Evolutionary conservation across 2,113 vertebrate genomes (phyloP).

Genomic region (Balaeniceps rex): DNA sequence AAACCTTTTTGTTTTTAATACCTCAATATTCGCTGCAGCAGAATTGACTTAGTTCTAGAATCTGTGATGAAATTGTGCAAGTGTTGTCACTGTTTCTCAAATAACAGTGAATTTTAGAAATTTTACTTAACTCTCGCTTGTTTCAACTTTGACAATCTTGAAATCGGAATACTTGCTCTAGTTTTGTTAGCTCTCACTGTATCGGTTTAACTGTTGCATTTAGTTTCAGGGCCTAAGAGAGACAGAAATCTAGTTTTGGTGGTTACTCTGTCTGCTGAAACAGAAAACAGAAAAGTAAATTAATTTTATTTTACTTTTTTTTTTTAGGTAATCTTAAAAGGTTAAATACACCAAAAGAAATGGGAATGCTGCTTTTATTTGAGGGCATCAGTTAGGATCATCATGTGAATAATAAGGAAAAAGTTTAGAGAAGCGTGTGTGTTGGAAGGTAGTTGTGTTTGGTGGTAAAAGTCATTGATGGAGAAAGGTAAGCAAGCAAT

Average conservation of each 20-base stretch:
- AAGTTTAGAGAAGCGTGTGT: background rate
- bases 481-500: background rate
- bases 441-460: background rate
- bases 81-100: constrained; percentile 12
- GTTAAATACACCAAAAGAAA: background rate
- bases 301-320: constrained; percentile 37
- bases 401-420: background rate
- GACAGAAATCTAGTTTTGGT: constrained; percentile 73
- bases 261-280: constrained; percentile 76
- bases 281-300: constrained; percentile 74
- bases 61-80: background rate
- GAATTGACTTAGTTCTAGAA: background rate
- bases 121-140: constrained; percentile 73
- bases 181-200: constrained; percentile 67
- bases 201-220: constrained; percentile 69
- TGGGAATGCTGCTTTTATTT: background rate
- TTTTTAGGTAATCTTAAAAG: background rate
- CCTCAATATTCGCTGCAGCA: background rate
- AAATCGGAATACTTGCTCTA: constrained; percentile 63
- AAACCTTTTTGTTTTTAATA: background rate
- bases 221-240: constrained; percentile 74
- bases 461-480: background rate
- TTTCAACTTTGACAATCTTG: constrained; percentile 64
- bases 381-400: background rate
- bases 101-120: constrained; percentile 64